These are phyloP conservation scores for Scaptomyza flava DNA, from an alignment of 2,888 invertebrate species.

Conservation along the genomic window DNA sequence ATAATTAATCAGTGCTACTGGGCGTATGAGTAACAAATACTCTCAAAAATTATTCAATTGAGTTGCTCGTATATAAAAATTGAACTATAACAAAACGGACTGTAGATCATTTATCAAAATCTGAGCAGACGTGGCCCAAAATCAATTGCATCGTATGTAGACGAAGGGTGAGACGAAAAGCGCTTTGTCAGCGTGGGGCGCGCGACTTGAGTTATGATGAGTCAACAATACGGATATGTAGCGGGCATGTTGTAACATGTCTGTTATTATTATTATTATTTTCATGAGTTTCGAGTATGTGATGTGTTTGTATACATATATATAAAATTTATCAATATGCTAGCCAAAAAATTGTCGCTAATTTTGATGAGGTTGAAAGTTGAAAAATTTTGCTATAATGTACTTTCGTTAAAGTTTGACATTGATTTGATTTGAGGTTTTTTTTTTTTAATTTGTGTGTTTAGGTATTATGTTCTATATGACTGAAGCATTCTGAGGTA, in stretches of 20 bases:
- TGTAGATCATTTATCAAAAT: conserved; percentile 62
- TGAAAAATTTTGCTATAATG: conserved; percentile 60
- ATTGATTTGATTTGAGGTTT: conserved; percentile 27
- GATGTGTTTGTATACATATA: conserved; percentile 16
- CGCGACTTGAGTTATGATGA: conserved; percentile 68
- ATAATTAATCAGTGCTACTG: conserved; percentile 63
- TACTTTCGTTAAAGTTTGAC: conserved; percentile 38
- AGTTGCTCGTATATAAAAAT: not conserved
- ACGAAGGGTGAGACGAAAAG: conserved; percentile 22
- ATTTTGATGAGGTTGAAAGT: conserved; percentile 24
- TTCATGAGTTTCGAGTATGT: conserved; percentile 13
- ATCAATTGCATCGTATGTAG: conserved; percentile 57
- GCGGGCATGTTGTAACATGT: conserved; percentile 40
- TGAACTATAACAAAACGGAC: conserved; percentile 25
- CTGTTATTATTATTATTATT: conserved; percentile 24
- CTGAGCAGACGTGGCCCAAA: conserved; percentile 42
- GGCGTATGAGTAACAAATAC: conserved; percentile 39
- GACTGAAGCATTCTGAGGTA: conserved; percentile 67
- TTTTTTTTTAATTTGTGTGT: conserved; percentile 4
- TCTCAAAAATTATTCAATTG: conserved; percentile 13
- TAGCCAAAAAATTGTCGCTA: conserved; percentile 57
- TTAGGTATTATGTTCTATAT: conserved; percentile 39
- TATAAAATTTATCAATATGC: conserved; percentile 49
- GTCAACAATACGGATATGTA: conserved; percentile 71
- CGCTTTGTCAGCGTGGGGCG: conserved; percentile 65